Evolutionary conservation across 1,140 invertebrate genomes (phyloP).

Genomic region (Drosophila nebulosa): DNA sequence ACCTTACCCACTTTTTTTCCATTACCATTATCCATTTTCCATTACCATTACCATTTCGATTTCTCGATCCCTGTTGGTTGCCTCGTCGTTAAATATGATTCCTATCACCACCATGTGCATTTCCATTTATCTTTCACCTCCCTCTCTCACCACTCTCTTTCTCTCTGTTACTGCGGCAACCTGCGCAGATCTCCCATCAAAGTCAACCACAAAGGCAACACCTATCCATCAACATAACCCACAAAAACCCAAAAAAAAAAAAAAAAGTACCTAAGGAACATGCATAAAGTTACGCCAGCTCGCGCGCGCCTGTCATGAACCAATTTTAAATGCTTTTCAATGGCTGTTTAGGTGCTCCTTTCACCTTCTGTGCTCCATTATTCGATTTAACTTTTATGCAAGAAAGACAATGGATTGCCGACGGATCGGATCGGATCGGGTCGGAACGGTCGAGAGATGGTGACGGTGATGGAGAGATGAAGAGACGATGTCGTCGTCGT

Average conservation of each 20-base stretch:
- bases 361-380: conserved; percentile 29
- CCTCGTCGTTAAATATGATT: not conserved
- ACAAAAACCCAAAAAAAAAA: conserved; percentile 12
- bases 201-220: conserved; percentile 50
- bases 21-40: too few relatives aligned
- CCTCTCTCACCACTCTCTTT: too few relatives aligned
- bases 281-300: not conserved
- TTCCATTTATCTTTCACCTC: conserved; percentile 16
- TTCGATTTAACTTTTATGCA: conserved; percentile 1
- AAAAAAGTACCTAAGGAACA: not conserved
- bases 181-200: conserved; percentile 32
- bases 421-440: not conserved
- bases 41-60: not conserved
- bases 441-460: not conserved
- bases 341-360: conserved; percentile 53
- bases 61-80: too few relatives aligned
- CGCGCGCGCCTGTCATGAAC: conserved; percentile 49
- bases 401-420: conserved; percentile 13
- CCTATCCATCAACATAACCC: conserved; percentile 54
- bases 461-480: not conserved
- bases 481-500: not conserved
- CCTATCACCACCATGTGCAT: not conserved
- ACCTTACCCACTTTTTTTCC: too few relatives aligned
- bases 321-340: conserved; percentile 75
- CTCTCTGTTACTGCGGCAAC: too few relatives aligned